These are phyloP conservation scores for Mirounga angustirostris DNA, from an alignment of 2,113 vertebrate species.

Conservation along the genomic window DNA sequence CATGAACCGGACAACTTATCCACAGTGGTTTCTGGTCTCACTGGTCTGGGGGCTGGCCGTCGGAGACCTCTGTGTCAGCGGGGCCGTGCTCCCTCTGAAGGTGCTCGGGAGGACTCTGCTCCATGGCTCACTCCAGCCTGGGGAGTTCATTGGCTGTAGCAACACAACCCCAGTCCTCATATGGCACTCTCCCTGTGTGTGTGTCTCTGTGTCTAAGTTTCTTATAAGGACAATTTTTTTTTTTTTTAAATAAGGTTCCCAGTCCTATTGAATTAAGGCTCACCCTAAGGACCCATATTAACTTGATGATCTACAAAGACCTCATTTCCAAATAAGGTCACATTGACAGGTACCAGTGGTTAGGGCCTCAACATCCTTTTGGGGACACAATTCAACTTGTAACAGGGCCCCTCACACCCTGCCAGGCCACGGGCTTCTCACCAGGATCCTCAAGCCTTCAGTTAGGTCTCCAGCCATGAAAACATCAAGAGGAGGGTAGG, in stretches of 20 bases:
- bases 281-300: no score
- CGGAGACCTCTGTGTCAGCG: fast-evolving
- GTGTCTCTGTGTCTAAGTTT: background rate
- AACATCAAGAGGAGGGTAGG: background rate
- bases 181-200: fast-evolving
- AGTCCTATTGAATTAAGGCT: background rate
- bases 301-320: background rate
- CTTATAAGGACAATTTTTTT: background rate
- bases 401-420: background rate
- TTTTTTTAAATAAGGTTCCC: background rate
- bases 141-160: background rate
- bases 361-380: background rate
- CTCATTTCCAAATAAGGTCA: background rate
- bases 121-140: no score
- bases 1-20: background rate
- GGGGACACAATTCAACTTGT: background rate
- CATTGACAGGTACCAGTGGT: background rate
- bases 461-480: background rate
- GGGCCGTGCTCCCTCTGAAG: background rate
- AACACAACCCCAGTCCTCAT: fast-evolving
- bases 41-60: background rate
- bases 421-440: fast-evolving
- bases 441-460: background rate
- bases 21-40: background rate
- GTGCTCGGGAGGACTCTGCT: fast-evolving